Evolutionary conservation across 1,140 invertebrate genomes (phyloP), one percentile per base, ranked within the genome.

Genomic region (Hermetia illucens): DNA sequence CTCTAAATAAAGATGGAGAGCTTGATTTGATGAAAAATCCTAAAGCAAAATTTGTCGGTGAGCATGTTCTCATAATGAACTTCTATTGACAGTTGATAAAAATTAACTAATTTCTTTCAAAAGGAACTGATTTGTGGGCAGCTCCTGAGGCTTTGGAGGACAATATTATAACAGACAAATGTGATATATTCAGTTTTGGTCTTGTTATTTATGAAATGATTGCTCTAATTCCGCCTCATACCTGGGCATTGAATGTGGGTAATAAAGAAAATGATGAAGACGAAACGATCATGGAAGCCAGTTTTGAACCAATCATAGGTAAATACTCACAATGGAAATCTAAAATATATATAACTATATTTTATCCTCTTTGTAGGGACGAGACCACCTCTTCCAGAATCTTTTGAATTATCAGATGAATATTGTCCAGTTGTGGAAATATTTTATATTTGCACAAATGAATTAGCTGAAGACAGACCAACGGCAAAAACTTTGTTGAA

Each of bases 161-260:
- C 38, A 60, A 62, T 17, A 56, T 63, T 4, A 70, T 86, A 35
- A 75, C 77, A 10, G 65, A 62, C 42, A 81, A 82, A 61, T 73
- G 78, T 2, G 86, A 90, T 51, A 78, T 90, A 15, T 90, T 82
- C 64, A 64, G 83, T 12, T 79, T 77, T 48, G 84, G 83, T 5
- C 61, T 88, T 13, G 70, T 77, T 1, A 48, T 88, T 10, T 87
- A 79, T 72, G 85, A 88, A 68, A 88, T 86, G 71, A 63, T 88
- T 51, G 65, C 82, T 0, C 56, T 87, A 8, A 62, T 66, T 35
- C 58, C 72, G 6, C 77, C 83, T n/a, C 76, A 82, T 55, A 46
- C 60, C 1, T 55, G 66, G 6, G 47, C 58, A 17, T 56, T 65
- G 5, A 32, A 44, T 15, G 20, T 43, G 2, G 6, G 15, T 12